These are phyloP conservation scores for Pseudobourletiella spinata DNA, from an alignment of 1,140 invertebrate genomes.

Conservation along the genomic window DNA sequence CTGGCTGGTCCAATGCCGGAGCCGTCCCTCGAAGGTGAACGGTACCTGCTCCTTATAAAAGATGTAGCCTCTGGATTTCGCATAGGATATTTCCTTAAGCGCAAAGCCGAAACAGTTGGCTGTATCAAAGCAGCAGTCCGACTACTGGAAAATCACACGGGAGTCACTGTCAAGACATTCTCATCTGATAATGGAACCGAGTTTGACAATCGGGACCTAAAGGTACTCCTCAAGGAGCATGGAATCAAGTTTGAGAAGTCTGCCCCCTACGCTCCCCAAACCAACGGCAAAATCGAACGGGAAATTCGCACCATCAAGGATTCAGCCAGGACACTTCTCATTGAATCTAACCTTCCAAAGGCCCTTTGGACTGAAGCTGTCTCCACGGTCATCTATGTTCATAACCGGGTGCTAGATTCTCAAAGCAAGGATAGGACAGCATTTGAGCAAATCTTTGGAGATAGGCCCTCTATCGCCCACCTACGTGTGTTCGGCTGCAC, in stretches of 20 bases:
- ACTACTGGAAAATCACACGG: too few relatives aligned
- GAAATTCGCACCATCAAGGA: conserved; percentile 41
- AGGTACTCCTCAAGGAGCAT: background rate
- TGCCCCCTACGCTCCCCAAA: conserved; percentile 25
- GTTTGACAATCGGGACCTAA: conserved; percentile 17
- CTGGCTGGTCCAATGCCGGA: conserved; percentile 43
- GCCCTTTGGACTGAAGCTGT: conserved; percentile 43
- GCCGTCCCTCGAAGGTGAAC: conserved; percentile 37
- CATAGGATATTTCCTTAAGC: too few relatives aligned
- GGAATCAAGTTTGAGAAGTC: background rate
- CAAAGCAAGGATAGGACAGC: conserved; percentile 15
- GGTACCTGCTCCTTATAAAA: conserved; percentile 43
- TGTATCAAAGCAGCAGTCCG: too few relatives aligned
- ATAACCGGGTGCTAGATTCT: conserved; percentile 13
- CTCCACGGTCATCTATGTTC: conserved; percentile 40
- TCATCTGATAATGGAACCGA: conserved; percentile 24
- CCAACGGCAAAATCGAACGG: conserved; percentile 43
- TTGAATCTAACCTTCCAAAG: conserved; percentile 37
- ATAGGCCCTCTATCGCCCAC: conserved; percentile 10
- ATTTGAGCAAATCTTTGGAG: background rate
- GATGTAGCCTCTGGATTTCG: conserved; percentile 37
- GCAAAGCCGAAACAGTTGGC: background rate
- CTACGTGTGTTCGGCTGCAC: conserved; percentile 18
- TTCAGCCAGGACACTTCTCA: conserved; percentile 40
- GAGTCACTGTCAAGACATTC: conserved; percentile 2